Base-by-base conservation (phyloP, 2,888 invertebrate species). In the Trilocha varians region DNA sequence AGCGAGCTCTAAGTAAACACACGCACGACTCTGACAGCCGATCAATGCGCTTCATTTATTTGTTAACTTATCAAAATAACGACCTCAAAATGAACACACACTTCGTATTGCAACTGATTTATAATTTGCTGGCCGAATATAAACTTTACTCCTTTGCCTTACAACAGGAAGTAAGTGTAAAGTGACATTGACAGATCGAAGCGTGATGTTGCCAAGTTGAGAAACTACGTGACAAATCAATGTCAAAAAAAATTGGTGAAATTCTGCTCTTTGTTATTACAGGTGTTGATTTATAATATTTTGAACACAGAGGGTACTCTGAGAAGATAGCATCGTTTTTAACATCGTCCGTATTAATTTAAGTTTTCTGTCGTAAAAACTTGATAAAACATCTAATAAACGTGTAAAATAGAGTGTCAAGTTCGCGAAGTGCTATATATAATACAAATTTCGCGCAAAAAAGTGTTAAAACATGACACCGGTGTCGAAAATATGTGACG, bases 1-100 rank as follows among this genome's bases (percentile, higher is more conserved):
- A 49, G 48, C 58, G 60, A 49, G 55, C 66, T 62, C 71, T 78
- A 69, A 65, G 68, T 69, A 78, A 84, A 84, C 80, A 83, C 52
- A 50, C 55, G 60, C 50, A 52, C 62, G 53, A 50, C 62, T 42
- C 59, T 74, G 82, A 78, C 83, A 71, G 62, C 52, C 57, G 65
- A 71, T 84, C 82, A 85, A 83, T 80, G 65, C 65, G 50, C 65
- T 62, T 82, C 78, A 82, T 83, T 82, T 82, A 82, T 78, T 79
- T 78, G 74, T 73, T 73, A 68, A 71, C 77, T 73, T 80, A 78
- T 65, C 64, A 78, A 79, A 83, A 82, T 78, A 80, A 55, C 48
- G 44, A 41, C 34, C 34, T 36, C 16, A 44, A 45, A 54, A 55
- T 60, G 62, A 67, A 65, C 59, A 64, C 34, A 35, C 34, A n/a